Percentiles rank a stretch among this genome's conserved stretches.
phyloP scores from a whole-genome alignment of 2,888 invertebrate species.

The Coelinius sp. region DNA sequence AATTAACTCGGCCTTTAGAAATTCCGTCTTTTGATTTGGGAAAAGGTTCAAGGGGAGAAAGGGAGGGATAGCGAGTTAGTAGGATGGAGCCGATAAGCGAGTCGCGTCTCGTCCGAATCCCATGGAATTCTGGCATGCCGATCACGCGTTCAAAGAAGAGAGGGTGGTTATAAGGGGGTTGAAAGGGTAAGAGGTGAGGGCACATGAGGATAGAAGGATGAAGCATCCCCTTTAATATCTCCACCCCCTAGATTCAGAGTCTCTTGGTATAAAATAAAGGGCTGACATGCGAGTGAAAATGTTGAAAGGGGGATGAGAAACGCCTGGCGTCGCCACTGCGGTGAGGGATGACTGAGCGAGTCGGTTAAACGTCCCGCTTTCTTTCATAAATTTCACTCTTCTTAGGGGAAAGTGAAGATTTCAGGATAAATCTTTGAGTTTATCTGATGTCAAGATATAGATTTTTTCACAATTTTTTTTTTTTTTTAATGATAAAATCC shows the following conservation, averaged over 20 bases:
- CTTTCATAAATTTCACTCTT: conserved; percentile 70
- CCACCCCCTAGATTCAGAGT: conserved; percentile 53
- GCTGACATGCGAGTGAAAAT: conserved; percentile 62
- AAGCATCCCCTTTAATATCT: conserved; percentile 68
- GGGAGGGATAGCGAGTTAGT: not conserved
- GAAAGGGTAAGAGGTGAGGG: conserved; percentile 18
- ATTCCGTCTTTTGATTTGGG: conserved; percentile 45
- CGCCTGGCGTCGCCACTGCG: conserved; percentile 61
- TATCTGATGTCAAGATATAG: conserved; percentile 55
- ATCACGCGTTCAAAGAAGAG: conserved; percentile 62
- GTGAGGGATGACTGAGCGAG: conserved; percentile 69
- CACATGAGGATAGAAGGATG: conserved; percentile 44
- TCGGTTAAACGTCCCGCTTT: conserved; percentile 69
- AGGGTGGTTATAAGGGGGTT: conserved; percentile 9
- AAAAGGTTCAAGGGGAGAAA: conserved; percentile 32
- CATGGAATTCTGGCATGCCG: conserved; percentile 63
- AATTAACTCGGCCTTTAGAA: conserved; percentile 31
- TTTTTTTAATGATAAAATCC: conserved; percentile 9
- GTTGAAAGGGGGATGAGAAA: conserved; percentile 46
- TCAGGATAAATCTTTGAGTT: conserved; percentile 68
- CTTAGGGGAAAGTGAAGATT: conserved; percentile 63
- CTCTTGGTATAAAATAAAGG: conserved; percentile 65
- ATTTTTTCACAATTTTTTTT: conserved; percentile 32
- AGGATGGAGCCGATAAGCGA: conserved; percentile 55
- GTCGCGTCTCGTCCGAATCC: conserved; percentile 57